Percentiles rank a stretch among this genome's conserved stretches.
These are phyloP conservation scores for Spea hammondii DNA, from an alignment of 2,797 vertebrate species.

Conservation along the genomic window DNA sequence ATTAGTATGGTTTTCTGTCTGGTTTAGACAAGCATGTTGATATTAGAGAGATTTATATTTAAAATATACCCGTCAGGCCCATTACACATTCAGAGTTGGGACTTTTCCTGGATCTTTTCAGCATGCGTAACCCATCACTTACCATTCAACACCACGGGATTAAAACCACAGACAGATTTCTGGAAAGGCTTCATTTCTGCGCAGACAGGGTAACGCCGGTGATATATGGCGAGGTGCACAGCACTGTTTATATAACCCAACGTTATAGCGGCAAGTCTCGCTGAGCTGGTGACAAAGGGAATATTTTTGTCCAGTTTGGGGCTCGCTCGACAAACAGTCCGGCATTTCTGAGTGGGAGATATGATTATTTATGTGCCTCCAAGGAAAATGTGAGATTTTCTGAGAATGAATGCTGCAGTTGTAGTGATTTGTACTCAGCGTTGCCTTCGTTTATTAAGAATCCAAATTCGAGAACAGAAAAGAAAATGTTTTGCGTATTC, in stretches of 20 bases:
- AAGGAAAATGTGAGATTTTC: constrained; percentile 16
- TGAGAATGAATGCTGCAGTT: background rate
- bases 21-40: constrained; percentile 48
- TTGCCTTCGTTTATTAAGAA: too few relatives aligned
- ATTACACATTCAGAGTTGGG: constrained; percentile 39
- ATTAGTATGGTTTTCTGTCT: constrained; percentile 43
- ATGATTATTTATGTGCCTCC: constrained; percentile 29
- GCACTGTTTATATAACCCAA: constrained; percentile 35
- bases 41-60: constrained; percentile 36
- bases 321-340: constrained; percentile 21
- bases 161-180: constrained; percentile 24
- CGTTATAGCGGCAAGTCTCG: constrained; percentile 41
- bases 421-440: background rate
- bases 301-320: constrained; percentile 35
- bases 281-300: constrained; percentile 41
- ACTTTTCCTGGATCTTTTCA: constrained; percentile 36
- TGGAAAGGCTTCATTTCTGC: constrained; percentile 36
- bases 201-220: constrained; percentile 29
- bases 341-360: constrained; percentile 17
- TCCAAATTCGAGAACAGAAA: too few relatives aligned
- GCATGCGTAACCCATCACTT: constrained; percentile 35
- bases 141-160: constrained; percentile 26
- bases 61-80: constrained; percentile 39
- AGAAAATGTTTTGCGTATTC: too few relatives aligned
- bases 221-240: constrained; percentile 30